A percentile compares a stretch with the other conserved stretches of the same genome.
phyloP scores from a whole-genome alignment of 2,888 invertebrate genomes.

The Boloria selene region DNA sequence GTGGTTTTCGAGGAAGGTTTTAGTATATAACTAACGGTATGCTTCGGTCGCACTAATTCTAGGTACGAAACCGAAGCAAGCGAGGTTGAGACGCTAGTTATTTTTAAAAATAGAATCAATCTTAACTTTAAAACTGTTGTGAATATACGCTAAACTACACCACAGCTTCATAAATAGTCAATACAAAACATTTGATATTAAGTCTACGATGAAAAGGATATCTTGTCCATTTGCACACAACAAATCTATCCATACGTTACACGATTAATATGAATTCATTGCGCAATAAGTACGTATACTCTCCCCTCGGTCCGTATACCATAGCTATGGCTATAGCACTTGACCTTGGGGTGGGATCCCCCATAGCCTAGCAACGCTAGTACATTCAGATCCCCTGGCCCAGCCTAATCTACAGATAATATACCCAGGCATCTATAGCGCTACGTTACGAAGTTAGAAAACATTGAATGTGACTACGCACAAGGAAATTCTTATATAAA shows the following conservation, averaged over 20 bases:
- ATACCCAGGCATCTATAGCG: slow-evolving; percentile 70
- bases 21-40: too few species aligned
- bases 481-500: slow-evolving; percentile 5
- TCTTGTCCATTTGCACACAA: slow-evolving; percentile 30
- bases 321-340: slow-evolving; percentile 61
- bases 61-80: too few species aligned
- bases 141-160: too few species aligned
- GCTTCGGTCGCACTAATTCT: too few species aligned
- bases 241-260: slow-evolving; percentile 35
- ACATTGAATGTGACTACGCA: slow-evolving; percentile 39
- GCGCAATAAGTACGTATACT: slow-evolving; percentile 41
- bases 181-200: slow-evolving; percentile 1
- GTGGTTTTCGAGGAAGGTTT: too few species aligned
- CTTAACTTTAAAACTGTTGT: too few species aligned
- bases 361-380: slow-evolving; percentile 77
- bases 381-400: slow-evolving; percentile 71
- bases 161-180: neutral
- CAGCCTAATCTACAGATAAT: slow-evolving; percentile 69
- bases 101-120: too few species aligned
- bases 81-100: too few species aligned
- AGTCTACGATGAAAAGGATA: slow-evolving; percentile 8
- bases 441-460: slow-evolving; percentile 59
- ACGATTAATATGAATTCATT: slow-evolving; percentile 39
- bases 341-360: slow-evolving; percentile 76
- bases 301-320: slow-evolving; percentile 62